A percentile compares a stretch with the other conserved stretches of the same genome.
Conservation (phyloP, 1,140 invertebrate species). For the Pseudomyrmex dendroicus region DNA sequence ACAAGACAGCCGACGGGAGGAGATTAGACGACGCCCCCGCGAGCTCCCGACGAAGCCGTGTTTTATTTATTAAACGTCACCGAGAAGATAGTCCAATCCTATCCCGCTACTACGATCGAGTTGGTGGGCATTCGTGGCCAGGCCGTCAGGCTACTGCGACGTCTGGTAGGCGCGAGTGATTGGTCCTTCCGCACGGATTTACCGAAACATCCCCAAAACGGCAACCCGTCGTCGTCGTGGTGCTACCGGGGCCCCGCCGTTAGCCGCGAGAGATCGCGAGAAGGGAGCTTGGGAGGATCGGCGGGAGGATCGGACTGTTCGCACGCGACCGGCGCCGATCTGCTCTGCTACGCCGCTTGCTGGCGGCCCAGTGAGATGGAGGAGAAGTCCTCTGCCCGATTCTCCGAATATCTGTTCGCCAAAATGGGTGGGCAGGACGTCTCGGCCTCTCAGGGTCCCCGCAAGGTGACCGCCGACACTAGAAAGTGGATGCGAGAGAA, state of each 20-base stretch:
- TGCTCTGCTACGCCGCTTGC: slow-evolving; percentile 67
- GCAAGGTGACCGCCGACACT: slow-evolving; percentile 87
- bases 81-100: slow-evolving; percentile 13
- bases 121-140: slow-evolving; percentile 76
- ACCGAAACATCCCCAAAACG: slow-evolving; percentile 84
- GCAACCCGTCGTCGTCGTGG: slow-evolving; percentile 84
- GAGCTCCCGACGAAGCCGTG: neutral
- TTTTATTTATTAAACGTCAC: neutral
- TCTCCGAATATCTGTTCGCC: slow-evolving; percentile 91
- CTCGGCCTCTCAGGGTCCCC: slow-evolving; percentile 87
- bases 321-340: slow-evolving; percentile 64
- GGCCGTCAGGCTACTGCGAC: slow-evolving; percentile 79
- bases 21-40: slow-evolving; percentile 19
- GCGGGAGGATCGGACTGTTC: slow-evolving; percentile 68
- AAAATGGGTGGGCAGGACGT: slow-evolving; percentile 89
- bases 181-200: slow-evolving; percentile 83
- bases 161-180: slow-evolving; percentile 81
- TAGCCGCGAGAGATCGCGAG: slow-evolving; percentile 83
- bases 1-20: slow-evolving; percentile 11
- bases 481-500: slow-evolving; percentile 91
- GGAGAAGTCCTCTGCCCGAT: slow-evolving; percentile 85
- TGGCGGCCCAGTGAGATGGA: slow-evolving; percentile 82
- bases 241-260: slow-evolving; percentile 84
- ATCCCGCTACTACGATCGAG: slow-evolving; percentile 80
- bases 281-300: slow-evolving; percentile 79